A percentile compares a stretch with the other conserved stretches of the same genome.
These are phyloP conservation scores for Metopolophium dirhodum DNA, from an alignment of 1,140 invertebrate species.

Conservation along the genomic window DNA sequence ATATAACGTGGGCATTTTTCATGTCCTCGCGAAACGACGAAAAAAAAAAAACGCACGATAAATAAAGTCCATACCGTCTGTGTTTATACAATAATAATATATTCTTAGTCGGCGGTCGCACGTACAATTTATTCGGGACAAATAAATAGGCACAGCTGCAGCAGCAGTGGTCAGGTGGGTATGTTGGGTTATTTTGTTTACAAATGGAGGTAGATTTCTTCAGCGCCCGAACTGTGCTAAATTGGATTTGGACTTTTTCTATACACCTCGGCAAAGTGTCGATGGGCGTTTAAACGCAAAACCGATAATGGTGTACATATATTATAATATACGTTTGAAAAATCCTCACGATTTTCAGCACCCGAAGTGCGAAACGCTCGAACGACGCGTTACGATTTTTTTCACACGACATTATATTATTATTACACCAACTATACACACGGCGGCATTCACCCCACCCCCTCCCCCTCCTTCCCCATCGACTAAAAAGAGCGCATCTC, in stretches of 20 bases:
- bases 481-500: neutral
- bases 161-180: neutral
- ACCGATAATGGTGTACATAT: neutral
- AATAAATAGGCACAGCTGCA: conserved; percentile 28
- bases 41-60: neutral
- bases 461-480: no score
- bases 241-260: conserved; percentile 24
- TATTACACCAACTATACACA: neutral
- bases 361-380: neutral
- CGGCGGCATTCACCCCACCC: neutral
- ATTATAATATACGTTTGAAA: neutral
- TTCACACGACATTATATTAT: neutral
- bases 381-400: neutral
- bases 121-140: conserved; percentile 5
- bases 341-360: neutral
- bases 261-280: neutral
- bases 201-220: neutral
- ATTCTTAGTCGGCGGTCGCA: neutral
- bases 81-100: neutral
- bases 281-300: neutral
- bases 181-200: neutral
- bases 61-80: neutral
- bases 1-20: neutral
- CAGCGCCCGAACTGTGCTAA: neutral
- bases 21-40: neutral